These are phyloP conservation scores for Tethya wilhelma DNA, from an alignment of 37 sponge, comb jelly and placozoan genomes.

Conservation along the genomic window DNA sequence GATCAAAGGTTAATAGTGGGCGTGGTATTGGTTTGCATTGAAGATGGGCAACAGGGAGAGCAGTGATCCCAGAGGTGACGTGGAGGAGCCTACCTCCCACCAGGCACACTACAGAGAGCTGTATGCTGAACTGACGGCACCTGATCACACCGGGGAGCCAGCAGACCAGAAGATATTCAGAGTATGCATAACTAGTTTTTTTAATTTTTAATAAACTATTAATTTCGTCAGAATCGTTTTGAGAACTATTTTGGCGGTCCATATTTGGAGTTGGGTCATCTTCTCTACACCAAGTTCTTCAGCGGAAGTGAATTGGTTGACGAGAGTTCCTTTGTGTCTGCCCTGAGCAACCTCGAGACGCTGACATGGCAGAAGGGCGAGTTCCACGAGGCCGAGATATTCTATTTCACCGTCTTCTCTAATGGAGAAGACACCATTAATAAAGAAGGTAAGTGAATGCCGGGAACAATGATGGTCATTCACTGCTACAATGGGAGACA, in stretches of 20 bases:
- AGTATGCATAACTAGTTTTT: not conserved
- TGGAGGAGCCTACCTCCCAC: not conserved
- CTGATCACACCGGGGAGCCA: not conserved
- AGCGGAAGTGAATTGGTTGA: not conserved
- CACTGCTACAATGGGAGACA: not conserved
- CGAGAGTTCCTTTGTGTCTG: conserved; percentile 12
- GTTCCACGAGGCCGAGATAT: conserved; percentile 19
- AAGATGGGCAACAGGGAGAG: conserved; percentile 12
- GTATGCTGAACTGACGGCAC: conserved; percentile 19
- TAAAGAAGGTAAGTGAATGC: conserved; percentile 21
- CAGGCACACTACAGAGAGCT: not conserved
- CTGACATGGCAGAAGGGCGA: not conserved
- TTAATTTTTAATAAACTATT: not conserved
- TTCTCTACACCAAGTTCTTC: conserved; percentile 45
- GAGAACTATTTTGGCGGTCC: conserved; percentile 55
- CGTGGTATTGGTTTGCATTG: not conserved
- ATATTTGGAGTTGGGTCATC: conserved; percentile 48
- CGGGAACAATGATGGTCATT: not conserved
- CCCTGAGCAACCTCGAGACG: not conserved
- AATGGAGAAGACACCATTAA: conserved; percentile 21
- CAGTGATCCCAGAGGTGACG: not conserved
- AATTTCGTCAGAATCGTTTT: conserved; percentile 28
- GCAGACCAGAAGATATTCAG: conserved; percentile 2
- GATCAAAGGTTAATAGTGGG: too few relatives aligned
- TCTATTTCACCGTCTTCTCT: conserved; percentile 29